These are phyloP conservation scores for Cosmopolites sordidus DNA, from an alignment of 2,888 invertebrate genomes.

Conservation along the genomic window DNA sequence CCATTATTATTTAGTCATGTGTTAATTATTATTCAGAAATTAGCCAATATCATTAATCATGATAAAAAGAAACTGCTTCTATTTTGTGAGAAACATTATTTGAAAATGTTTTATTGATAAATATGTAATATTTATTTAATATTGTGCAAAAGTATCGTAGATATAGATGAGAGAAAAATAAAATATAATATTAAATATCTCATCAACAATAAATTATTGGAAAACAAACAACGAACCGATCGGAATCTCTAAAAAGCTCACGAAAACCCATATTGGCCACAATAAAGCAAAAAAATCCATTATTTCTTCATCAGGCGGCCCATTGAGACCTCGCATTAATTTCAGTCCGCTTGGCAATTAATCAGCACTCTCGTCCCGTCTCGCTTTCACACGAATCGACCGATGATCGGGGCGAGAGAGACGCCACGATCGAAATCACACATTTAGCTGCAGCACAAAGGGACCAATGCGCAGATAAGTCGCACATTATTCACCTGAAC, in stretches of 20 bases:
- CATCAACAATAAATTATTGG: slow-evolving; percentile 17
- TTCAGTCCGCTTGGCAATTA: slow-evolving; percentile 27
- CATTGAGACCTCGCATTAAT: slow-evolving; percentile 31
- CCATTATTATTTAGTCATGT: no score
- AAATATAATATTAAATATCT: no score
- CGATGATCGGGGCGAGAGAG: slow-evolving; percentile 25
- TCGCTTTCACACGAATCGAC: slow-evolving; percentile 16
- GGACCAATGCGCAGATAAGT: slow-evolving; percentile 44
- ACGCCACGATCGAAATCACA: slow-evolving; percentile 37
- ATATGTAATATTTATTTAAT: no score
- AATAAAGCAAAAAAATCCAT: slow-evolving; percentile 26
- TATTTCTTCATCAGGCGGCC: slow-evolving; percentile 35
- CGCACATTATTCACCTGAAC: slow-evolving; percentile 42
- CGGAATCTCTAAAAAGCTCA: slow-evolving; percentile 27
- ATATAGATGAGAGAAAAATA: no score
- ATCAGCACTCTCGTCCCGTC: slow-evolving; percentile 24
- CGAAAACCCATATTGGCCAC: slow-evolving; percentile 31
- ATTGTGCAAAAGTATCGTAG: no score
- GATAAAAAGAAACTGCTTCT: no score
- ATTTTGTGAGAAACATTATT: no score
- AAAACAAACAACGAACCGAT: slow-evolving; percentile 26
- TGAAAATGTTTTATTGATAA: no score
- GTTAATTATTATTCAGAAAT: no score
- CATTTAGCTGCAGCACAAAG: slow-evolving; percentile 43
- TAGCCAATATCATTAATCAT: no score